Base-by-base conservation (phyloP, 2,888 invertebrate genomes). In the Drosophila buzzatii region DNA sequence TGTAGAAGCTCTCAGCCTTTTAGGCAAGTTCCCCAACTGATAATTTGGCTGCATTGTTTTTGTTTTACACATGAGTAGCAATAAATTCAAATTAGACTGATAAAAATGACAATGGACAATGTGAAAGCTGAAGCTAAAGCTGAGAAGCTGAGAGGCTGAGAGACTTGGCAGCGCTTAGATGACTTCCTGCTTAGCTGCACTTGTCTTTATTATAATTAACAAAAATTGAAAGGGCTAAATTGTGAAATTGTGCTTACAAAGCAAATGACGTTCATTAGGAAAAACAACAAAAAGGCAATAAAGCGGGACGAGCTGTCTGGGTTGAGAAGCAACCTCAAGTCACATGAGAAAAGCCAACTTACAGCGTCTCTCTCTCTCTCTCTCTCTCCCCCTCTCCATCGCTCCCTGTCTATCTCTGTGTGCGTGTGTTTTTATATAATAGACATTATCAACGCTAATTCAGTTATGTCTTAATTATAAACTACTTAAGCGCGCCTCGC, bases 381-480 rank as follows among this genome's bases (percentile, higher is more conserved):
- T 23, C 6, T 58, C 18, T 27, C 42, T 27, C 41, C 9, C 39
- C 9, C n/a, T 23, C 6, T 58, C 23, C n/a, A n/a, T 20, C 39
- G 18, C 45, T 51, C 66, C 57, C 61, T 51, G 39, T 56, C 37
- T 55, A 39, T 51, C 49, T 31, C 53, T 64, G 71, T 61, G 57
- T 42, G 70, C 59, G 66, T 47, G 61, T 63, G 47, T 56, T 64
- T 55, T 77, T 78, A 78, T 71, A 70, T 75, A 87, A 88, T 65
- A 86, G 89, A 89, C 89, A 87, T 90, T 91, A 91, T 87, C 88
- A 90, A 82, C 82, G 86, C 90, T 91, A 91, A 91, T 91, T 91
- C 84, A 84, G 82, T 91, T 91, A 91, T 80, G 85, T 91, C 91
- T 91, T 91, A 91, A 91, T 91, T 91, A 90, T 90, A 90, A 90